Evolutionary conservation across 2,888 invertebrate genomes (phyloP), one percentile per base, ranked within the genome.

Genomic region (Oligia fasciuncula): DNA sequence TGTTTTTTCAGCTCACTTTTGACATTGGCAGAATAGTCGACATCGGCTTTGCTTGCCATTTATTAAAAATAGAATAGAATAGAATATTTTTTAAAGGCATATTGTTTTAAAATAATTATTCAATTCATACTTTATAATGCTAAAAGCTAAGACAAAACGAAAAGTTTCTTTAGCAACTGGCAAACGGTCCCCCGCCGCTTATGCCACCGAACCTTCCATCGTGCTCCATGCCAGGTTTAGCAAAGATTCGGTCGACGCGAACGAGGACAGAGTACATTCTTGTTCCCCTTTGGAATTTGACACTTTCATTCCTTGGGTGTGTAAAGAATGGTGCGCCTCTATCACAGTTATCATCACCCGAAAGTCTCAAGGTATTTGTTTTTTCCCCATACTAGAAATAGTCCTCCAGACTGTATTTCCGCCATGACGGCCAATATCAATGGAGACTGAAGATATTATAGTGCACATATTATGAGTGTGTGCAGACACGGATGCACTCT

Each of bases 241-340:
- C 3, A 40, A 40, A 29, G 23, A 29, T 23, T 54, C 17, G 73
- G 1, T 19, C 17, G 11, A 14, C 0, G 6, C 6, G 11, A 5
- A 13, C 9, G 6, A 11, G 11, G 9, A 17, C 9, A 23, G 8
- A 35, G 14, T 23, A 35, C 4, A 0, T 35, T 17, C 8, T 54
- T 60, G 6, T 68, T 91, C 90, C 60, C 95, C 94, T 8, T 69
- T 88, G 63, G 90, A 94, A 68, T 94, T 95, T 73, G 92, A 93
- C 35, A 68, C 70, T 9, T 95, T 94, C 71, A 60, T 95, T 51
- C 94, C 95, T n/a, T 94, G 94, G 94, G 79, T 91, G 17, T 94
- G 94, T 70, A 57, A 79, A 60, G 80, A 91, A 85, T 91, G 90
- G 88, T 77, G 91, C 70, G 77, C 86, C 4, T 86, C 89, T 51